phyloP scores from a whole-genome alignment of 2,797 vertebrate species.

The Myoxocephalus aenaeus region DNA sequence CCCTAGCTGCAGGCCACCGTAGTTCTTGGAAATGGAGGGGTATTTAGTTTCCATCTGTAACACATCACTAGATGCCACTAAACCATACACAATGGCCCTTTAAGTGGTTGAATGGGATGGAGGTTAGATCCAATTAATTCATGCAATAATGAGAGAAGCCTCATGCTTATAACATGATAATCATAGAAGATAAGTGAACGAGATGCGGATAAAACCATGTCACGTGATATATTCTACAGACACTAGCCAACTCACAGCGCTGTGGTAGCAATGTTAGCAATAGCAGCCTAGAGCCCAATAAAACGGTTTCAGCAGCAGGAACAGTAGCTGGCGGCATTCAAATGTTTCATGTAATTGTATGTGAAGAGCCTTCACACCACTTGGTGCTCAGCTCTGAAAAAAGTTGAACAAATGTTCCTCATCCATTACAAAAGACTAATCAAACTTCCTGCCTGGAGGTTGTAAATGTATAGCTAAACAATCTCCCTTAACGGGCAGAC shows the following conservation, averaged over 20 bases:
- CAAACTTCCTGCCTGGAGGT: neutral
- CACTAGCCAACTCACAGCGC: neutral
- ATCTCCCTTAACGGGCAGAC: constrained; percentile 27
- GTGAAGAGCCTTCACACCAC: neutral
- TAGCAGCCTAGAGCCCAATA: neutral
- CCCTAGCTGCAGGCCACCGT: neutral
- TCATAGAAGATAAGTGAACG: neutral
- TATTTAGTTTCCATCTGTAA: neutral
- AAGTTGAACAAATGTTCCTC: neutral
- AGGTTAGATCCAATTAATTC: neutral
- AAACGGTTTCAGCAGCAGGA: neutral
- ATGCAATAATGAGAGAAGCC: neutral
- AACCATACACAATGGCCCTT: too few species aligned
- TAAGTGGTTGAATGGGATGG: too few species aligned
- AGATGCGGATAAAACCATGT: neutral
- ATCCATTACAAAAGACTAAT: neutral
- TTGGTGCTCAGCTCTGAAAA: neutral
- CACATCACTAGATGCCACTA: neutral
- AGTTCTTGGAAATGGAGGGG: neutral
- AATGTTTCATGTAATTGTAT: neutral
- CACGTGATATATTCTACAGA: neutral
- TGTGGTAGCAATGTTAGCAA: neutral
- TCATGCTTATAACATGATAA: neutral
- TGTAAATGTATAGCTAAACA: constrained; percentile 7
- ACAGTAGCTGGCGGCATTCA: neutral